Base-by-base conservation (phyloP, 2,113 vertebrate genomes). In the Phainopepla nitens region DNA sequence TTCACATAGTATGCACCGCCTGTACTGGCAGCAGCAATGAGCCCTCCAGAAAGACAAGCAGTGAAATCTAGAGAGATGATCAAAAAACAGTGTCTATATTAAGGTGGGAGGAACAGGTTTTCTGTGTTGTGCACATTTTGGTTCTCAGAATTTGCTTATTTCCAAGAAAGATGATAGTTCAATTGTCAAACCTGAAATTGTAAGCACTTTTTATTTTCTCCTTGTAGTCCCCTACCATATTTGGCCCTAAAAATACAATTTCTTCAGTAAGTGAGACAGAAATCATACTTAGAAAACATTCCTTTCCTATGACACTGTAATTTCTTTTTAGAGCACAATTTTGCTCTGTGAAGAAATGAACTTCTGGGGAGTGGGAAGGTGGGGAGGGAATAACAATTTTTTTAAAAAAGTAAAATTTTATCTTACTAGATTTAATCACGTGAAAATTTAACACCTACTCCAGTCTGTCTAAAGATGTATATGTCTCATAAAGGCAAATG, bases 341-440 rank as follows among this genome's bases (percentile, higher is more conserved):
- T 93, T 68, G 1, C 11, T 49, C 31, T 79, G 9, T 28, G 44
- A 79, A 81, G 21, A 44, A 75, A 42, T 57, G 1, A 58, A 57
- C 8, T 31, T 15, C 4, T 20, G 7, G 4, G 4, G 4, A 2
- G 2, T 9, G 7, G 6, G 13, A 7, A 5, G 5, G 1, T 10
- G 4, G 3, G 3, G 4, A 23, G 9, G 11, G 7, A 16, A 31
- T 6, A 24, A 41, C 8, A 36, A 5, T n/a, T 53, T 62, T 42
- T 35, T 3, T 18, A 15, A 3, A 15, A n/a, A 39, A 18, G 4
- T 17, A 54, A 42, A 27, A 6, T 23, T 73, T 56, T 75, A 10
- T 80, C 29, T 77, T 10, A n/a, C 16, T 73, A 66, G 5, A 23
- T 82, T 79, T 60, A 71, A 5, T 39, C 4, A 31, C 16, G 22